phyloP scores from a whole-genome alignment of 1,140 invertebrate species.

The Steinernema khuongi region DNA sequence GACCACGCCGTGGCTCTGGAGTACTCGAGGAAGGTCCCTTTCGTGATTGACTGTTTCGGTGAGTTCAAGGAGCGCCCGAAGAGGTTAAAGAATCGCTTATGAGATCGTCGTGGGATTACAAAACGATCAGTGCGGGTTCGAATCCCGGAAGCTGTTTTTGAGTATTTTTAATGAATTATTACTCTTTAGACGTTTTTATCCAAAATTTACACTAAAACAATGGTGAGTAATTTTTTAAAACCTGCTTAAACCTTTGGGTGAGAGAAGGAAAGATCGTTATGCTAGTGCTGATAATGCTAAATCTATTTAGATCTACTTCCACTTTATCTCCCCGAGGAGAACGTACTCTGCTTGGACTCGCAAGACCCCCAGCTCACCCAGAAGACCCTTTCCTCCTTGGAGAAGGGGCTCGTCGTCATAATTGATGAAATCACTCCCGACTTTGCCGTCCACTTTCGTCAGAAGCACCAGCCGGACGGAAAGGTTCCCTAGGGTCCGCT shows the following conservation, averaged over 20 bases:
- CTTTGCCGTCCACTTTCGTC: not conserved
- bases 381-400: not conserved
- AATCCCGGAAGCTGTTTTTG: too few relatives aligned
- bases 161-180: too few relatives aligned
- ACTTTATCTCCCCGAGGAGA: not conserved
- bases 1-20: not conserved
- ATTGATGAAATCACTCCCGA: not conserved
- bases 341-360: not conserved
- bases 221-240: too few relatives aligned
- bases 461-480: not conserved
- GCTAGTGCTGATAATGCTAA: too few relatives aligned
- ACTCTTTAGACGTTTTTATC: too few relatives aligned
- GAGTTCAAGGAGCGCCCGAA: too few relatives aligned
- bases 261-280: too few relatives aligned
- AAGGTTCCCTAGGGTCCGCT: not conserved
- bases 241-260: too few relatives aligned
- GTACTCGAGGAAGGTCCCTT: not conserved
- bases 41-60: not conserved
- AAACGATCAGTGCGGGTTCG: too few relatives aligned
- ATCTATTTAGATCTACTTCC: not conserved
- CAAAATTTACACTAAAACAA: too few relatives aligned
- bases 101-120: too few relatives aligned
- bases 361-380: not conserved
- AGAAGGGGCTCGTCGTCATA: not conserved
- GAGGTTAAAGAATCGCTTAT: too few relatives aligned